Base-by-base conservation (phyloP, 2,113 vertebrate species). In the Nesoenas mayeri region DNA sequence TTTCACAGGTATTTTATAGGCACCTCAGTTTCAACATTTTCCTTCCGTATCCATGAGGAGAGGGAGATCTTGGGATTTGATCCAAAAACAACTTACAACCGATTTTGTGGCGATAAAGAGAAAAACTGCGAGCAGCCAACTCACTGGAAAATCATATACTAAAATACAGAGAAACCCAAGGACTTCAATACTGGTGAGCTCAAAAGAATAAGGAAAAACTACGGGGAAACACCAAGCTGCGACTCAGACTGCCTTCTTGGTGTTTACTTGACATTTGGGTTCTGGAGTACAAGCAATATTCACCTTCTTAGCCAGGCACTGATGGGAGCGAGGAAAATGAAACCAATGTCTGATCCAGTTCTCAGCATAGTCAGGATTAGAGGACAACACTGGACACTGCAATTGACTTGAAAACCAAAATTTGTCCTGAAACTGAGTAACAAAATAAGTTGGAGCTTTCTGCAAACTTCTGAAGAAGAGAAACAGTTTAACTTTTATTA, bases 21-120 rank as follows among this genome's bases (percentile, higher is more conserved):
- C 67, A 99, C 99, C 4, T 99, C 99, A 0, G 99, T 99, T 67
- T 99, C 99, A 15, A 99, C 99, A 0, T 99, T 99, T 96, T 99
- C 99, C n/a, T 99, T 99, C 88, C 98, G 99, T 69, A 99, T 99
- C 93, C 99, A 99, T 0, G 99, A 99, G 83, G 99, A 99, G 91
- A 98, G 99, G 44, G 99, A 99, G 90, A 99, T 99, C 77, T 94
- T 99, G 47, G 99, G 99, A 18, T 99, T 99, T 83, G 98, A 99
- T 77, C 99, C 99, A 34, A 98, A 98, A 97, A 98, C 98, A 14
- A 99, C 99, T 3, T 99, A 99, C 91, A 99, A 99, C 93, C 98
- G 99, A 31, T 99, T 99, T 85, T 99, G 99, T 66, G 99, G 99
- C 8, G 99, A 99, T 87, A 94, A 93, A n/a, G 99, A 99, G 92